Percentiles rank a stretch among this genome's conserved stretches.
phyloP scores from a whole-genome alignment of 1,140 invertebrate species.

The Aethina tumida region DNA sequence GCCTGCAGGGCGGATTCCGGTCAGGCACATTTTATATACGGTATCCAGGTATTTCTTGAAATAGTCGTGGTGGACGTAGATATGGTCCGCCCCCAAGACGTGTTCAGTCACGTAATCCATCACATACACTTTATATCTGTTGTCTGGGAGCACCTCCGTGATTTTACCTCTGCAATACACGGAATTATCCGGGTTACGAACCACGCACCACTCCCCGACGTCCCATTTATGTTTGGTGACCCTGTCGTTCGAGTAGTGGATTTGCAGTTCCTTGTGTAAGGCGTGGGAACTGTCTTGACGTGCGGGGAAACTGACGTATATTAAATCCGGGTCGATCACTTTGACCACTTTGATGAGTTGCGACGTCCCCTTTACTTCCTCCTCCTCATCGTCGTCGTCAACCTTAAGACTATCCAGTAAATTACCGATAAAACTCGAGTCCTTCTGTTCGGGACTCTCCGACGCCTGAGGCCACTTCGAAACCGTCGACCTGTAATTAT shows the following conservation, averaged over 20 bases:
- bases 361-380: no score
- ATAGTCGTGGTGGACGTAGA: conserved; percentile 4
- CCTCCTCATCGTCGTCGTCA: no score
- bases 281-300: no score
- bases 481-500: no score
- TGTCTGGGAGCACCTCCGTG: background rate
- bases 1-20: conserved; percentile 9
- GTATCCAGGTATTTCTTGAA: background rate
- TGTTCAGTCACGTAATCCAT: conserved; percentile 5
- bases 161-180: conserved; percentile 8
- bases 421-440: no score
- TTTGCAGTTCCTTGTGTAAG: conserved; percentile 15
- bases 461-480: no score
- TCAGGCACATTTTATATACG: conserved; percentile 10
- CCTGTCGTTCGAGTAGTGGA: conserved; percentile 6
- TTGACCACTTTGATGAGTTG: no score
- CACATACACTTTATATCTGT: conserved; percentile 6
- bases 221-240: conserved; percentile 4
- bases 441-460: no score
- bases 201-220: conserved; percentile 3
- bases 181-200: background rate
- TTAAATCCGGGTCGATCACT: no score
- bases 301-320: no score
- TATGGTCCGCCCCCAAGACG: conserved; percentile 1
- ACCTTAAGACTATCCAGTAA: no score